A percentile compares a stretch with the other conserved stretches of the same genome.
Conservation (phyloP, 2,797 vertebrate species). For the Labroides dimidiatus region DNA sequence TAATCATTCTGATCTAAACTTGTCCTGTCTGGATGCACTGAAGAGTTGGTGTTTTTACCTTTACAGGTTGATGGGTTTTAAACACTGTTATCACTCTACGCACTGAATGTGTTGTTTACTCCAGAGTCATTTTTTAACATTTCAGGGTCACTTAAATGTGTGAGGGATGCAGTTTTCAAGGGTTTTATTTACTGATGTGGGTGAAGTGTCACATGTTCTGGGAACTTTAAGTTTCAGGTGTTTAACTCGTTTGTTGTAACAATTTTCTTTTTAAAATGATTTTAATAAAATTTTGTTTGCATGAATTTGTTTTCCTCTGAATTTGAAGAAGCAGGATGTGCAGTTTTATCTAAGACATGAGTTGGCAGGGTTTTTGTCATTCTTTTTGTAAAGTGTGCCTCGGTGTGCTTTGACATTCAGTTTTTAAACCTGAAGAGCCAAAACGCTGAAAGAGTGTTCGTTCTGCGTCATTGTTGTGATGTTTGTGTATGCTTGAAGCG, state of each 20-base stretch:
- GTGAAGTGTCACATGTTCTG: neutral
- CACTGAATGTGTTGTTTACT: neutral
- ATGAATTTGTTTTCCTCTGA: neutral
- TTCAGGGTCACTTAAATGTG: neutral
- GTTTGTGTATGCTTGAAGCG: neutral
- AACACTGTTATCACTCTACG: neutral
- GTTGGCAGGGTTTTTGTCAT: neutral
- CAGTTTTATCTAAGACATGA: too few relatives aligned
- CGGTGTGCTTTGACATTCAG: slow-evolving; percentile 5
- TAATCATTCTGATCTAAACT: slow-evolving; percentile 13
- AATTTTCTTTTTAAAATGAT: neutral
- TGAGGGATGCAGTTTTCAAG: neutral
- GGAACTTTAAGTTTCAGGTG: neutral
- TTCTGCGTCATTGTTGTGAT: slow-evolving; percentile 1
- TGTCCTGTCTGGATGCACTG: slow-evolving; percentile 40
- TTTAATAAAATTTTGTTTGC: neutral
- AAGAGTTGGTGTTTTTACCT: neutral
- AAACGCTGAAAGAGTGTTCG: neutral
- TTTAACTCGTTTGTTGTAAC: slow-evolving; percentile 2
- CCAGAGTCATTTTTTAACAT: slow-evolving; percentile 8
- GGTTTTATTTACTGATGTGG: neutral
- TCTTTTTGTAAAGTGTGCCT: slow-evolving; percentile 1
- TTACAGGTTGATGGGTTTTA: neutral
- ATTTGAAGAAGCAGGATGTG: neutral
- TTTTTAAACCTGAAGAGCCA: neutral